These are phyloP conservation scores for Zoanthus gigantus DNA, from an alignment of 92 coral and sea anemone species.

Conservation along the genomic window DNA sequence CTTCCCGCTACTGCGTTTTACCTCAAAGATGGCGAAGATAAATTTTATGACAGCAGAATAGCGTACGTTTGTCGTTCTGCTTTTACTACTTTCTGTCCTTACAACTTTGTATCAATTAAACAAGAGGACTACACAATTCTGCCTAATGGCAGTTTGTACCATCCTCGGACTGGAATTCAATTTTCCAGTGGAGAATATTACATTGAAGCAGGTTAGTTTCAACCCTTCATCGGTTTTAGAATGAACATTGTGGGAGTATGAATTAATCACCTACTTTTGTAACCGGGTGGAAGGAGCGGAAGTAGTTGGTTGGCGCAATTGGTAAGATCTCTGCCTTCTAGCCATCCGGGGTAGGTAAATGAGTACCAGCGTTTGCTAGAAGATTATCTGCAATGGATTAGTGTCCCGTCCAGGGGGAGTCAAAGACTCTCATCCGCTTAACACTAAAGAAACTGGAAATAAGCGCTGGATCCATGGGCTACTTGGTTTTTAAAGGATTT, in stretches of 20 bases:
- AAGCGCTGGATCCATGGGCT: no score
- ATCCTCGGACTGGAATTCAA: slow-evolving; percentile 67
- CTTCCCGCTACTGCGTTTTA: slow-evolving; percentile 57
- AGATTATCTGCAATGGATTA: no score
- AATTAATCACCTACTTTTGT: no score
- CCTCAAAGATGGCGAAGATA: slow-evolving; percentile 13
- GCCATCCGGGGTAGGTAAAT: no score
- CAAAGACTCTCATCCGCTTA: no score
- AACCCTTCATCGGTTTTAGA: neutral
- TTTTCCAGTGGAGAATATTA: slow-evolving; percentile 72
- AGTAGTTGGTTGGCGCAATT: no score
- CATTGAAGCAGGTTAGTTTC: slow-evolving; percentile 45
- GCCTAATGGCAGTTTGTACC: slow-evolving; percentile 69
- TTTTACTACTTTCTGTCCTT: slow-evolving; percentile 66
- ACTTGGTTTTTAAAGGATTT: no score
- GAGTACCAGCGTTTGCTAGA: no score
- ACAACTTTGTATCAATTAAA: slow-evolving; percentile 57
- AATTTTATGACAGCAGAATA: neutral
- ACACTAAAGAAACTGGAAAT: no score
- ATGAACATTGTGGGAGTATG: neutral
- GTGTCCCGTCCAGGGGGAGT: no score
- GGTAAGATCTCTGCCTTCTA: no score
- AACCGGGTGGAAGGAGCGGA: no score
- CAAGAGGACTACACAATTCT: slow-evolving; percentile 65
- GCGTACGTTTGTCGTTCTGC: slow-evolving; percentile 70